Conservation (phyloP, 2,888 invertebrate species). For the Troides helena region DNA sequence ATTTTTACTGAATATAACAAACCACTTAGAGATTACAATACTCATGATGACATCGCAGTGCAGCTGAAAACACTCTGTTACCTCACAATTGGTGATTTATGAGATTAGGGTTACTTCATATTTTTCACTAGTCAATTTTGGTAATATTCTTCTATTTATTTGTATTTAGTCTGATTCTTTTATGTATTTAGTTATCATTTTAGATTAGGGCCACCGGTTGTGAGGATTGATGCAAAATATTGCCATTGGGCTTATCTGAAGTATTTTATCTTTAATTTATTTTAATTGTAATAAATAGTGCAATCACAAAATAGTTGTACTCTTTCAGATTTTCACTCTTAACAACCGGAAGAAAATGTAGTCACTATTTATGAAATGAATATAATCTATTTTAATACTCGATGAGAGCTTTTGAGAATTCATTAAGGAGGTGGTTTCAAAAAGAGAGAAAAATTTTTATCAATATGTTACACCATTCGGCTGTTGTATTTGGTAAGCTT, state of each 20-base stretch:
- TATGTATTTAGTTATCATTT: slow-evolving; percentile 36
- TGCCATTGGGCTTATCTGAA: slow-evolving; percentile 55
- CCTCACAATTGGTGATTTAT: slow-evolving; percentile 49
- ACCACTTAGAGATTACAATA: no score
- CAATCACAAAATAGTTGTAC: slow-evolving; percentile 5
- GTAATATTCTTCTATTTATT: slow-evolving; percentile 31
- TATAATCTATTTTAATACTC: no score
- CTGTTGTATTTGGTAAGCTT: not conserved
- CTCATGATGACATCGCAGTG: slow-evolving; percentile 74
- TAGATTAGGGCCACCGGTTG: slow-evolving; percentile 65
- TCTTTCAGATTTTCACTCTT: slow-evolving; percentile 26
- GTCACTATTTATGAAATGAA: no score
- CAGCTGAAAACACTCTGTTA: slow-evolving; percentile 71
- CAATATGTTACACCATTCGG: no score
- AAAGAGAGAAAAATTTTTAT: no score
- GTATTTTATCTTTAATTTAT: slow-evolving; percentile 4
- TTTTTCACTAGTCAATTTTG: slow-evolving; percentile 22
- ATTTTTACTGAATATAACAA: no score
- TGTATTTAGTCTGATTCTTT: slow-evolving; percentile 27
- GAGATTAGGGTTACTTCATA: slow-evolving; percentile 51
- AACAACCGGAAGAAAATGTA: no score
- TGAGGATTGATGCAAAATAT: slow-evolving; percentile 63
- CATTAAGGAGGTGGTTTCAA: not conserved
- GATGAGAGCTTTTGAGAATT: no score
- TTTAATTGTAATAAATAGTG: not conserved